These are phyloP conservation scores for Ailuropoda melanoleuca DNA, from an alignment of 2,113 vertebrate genomes.

Conservation along the genomic window DNA sequence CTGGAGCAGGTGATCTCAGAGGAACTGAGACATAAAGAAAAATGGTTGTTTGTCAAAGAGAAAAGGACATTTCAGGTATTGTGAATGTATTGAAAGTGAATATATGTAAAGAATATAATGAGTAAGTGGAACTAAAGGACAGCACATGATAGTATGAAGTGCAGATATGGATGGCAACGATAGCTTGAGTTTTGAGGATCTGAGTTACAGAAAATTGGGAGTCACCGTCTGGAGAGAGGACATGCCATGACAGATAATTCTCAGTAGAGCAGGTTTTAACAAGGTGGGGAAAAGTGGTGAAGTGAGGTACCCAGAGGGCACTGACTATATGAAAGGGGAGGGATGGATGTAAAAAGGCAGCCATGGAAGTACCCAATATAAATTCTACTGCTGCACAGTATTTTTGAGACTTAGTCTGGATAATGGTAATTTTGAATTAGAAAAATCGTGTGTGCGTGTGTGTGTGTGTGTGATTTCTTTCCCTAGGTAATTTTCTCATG, in stretches of 20 bases:
- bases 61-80: neutral
- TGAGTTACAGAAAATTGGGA: neutral
- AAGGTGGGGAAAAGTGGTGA: neutral
- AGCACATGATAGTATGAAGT: neutral
- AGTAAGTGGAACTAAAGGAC: neutral
- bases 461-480: neutral
- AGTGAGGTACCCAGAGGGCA: neutral
- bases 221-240: neutral
- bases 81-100: neutral
- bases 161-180: neutral
- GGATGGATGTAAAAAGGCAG: neutral
- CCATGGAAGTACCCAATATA: neutral
- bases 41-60: neutral
- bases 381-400: neutral
- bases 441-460: neutral
- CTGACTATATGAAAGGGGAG: neutral
- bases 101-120: neutral
- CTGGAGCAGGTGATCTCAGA: neutral
- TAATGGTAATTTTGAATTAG: neutral
- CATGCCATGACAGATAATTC: neutral
- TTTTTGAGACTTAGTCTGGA: neutral
- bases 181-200: neutral
- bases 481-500: neutral
- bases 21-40: neutral
- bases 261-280: neutral